Percentiles rank a stretch among this genome's conserved stretches.
These are phyloP conservation scores for Ploceus nigricollis DNA, from an alignment of 2,113 vertebrate genomes.

Conservation along the genomic window DNA sequence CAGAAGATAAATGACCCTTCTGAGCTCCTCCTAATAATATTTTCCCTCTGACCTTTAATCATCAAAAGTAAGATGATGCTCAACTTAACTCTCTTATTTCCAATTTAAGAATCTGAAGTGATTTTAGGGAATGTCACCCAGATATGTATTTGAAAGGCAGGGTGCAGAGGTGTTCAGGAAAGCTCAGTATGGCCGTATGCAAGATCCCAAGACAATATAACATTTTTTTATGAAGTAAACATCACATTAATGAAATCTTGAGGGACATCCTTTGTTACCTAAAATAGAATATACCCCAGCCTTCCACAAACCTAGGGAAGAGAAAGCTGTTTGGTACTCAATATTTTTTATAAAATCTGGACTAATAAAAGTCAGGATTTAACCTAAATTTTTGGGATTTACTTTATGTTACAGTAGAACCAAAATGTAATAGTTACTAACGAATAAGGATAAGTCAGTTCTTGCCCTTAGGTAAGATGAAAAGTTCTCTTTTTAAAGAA, in stretches of 20 bases:
- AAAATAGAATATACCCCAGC: background rate
- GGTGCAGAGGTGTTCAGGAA: background rate
- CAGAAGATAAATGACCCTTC: background rate
- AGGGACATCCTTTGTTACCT: background rate
- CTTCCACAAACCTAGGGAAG: background rate
- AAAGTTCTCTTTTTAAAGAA: background rate
- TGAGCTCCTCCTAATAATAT: conserved; percentile 2
- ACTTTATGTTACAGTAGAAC: background rate
- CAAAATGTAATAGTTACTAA: background rate
- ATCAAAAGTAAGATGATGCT: background rate
- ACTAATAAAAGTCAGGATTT: background rate
- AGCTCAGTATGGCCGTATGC: background rate
- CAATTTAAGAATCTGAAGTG: background rate
- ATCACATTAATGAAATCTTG: background rate
- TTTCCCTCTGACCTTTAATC: background rate
- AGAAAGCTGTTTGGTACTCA: background rate
- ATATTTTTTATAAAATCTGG: background rate
- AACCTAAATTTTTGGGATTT: background rate
- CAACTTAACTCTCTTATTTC: background rate
- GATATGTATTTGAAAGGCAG: background rate
- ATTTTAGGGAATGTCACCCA: background rate
- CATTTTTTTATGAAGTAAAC: background rate
- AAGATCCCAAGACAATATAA: background rate
- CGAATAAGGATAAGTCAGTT: background rate
- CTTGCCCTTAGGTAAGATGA: background rate